These are phyloP conservation scores for Ferdinandea cuprea DNA, from an alignment of 2,888 invertebrate species.

Conservation along the genomic window DNA sequence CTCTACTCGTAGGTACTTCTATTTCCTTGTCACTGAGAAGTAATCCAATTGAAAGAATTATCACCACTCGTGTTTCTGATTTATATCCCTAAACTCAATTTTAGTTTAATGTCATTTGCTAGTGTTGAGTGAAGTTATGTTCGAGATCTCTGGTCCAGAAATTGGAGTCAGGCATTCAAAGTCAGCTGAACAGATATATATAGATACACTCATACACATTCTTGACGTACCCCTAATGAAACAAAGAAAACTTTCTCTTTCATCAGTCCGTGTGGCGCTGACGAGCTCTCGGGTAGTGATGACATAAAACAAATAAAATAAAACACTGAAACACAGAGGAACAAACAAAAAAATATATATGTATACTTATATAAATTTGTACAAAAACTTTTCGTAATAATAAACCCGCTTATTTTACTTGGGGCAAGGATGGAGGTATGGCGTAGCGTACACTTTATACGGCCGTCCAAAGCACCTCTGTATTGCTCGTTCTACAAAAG, in stretches of 20 bases:
- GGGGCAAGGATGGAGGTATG: not conserved
- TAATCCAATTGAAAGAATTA: constrained; percentile 67
- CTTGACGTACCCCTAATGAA: constrained; percentile 21
- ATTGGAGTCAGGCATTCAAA: constrained; percentile 28
- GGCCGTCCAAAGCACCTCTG: constrained; percentile 23
- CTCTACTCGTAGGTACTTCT: not conserved
- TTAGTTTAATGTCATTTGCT: constrained; percentile 46
- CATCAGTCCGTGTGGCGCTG: constrained; percentile 13
- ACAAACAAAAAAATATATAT: too few relatives aligned
- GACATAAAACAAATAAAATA: constrained; percentile 56
- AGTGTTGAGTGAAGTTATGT: constrained; percentile 65
- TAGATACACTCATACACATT: not conserved
- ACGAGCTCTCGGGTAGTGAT: constrained; percentile 34
- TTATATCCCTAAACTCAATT: constrained; percentile 34
- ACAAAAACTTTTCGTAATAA: constrained; percentile 52
- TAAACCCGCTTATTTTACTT: constrained; percentile 38
- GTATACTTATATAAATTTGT: constrained; percentile 38
- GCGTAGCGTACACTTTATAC: not conserved
- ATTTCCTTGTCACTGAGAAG: not conserved
- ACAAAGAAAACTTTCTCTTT: constrained; percentile 31
- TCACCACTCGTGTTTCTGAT: constrained; percentile 35
- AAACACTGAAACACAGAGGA: constrained; percentile 34
- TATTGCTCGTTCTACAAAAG: constrained; percentile 17
- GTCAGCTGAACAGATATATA: constrained; percentile 32
- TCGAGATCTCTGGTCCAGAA: constrained; percentile 8